These are phyloP conservation scores for Strigamia maritima DNA, from an alignment of 2,888 invertebrate genomes.

Conservation along the genomic window DNA sequence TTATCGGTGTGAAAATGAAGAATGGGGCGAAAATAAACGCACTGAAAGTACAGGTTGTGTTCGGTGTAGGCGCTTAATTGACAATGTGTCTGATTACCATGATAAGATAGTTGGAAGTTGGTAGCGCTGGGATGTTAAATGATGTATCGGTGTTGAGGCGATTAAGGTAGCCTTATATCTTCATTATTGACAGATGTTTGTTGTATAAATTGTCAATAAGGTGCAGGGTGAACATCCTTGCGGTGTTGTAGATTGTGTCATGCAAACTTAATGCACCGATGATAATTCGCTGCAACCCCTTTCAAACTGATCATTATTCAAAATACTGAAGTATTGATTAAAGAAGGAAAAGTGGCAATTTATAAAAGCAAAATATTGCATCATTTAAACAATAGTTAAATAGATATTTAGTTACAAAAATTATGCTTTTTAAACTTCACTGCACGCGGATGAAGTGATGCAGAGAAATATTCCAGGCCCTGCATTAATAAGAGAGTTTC, in stretches of 20 bases:
- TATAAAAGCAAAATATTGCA: not conserved
- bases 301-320: not conserved
- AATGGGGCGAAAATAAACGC: not conserved
- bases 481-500: too few relatives aligned
- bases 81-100: not conserved
- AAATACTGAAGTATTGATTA: not conserved
- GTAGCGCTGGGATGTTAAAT: not conserved
- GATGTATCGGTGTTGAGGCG: not conserved
- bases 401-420: too few relatives aligned
- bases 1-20: not conserved
- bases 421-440: too few relatives aligned
- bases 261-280: not conserved
- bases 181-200: not conserved
- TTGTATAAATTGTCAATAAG: not conserved
- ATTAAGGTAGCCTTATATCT: not conserved
- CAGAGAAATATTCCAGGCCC: too few relatives aligned
- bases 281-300: not conserved
- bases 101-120: not conserved
- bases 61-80: not conserved
- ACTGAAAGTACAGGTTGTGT: not conserved
- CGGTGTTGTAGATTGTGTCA: not conserved
- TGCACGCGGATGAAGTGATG: too few relatives aligned
- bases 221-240: not conserved
- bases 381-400: too few relatives aligned
- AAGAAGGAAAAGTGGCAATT: not conserved